Base-by-base conservation (phyloP, 2,797 vertebrate genomes). In the Anolis apletophallus region DNA sequence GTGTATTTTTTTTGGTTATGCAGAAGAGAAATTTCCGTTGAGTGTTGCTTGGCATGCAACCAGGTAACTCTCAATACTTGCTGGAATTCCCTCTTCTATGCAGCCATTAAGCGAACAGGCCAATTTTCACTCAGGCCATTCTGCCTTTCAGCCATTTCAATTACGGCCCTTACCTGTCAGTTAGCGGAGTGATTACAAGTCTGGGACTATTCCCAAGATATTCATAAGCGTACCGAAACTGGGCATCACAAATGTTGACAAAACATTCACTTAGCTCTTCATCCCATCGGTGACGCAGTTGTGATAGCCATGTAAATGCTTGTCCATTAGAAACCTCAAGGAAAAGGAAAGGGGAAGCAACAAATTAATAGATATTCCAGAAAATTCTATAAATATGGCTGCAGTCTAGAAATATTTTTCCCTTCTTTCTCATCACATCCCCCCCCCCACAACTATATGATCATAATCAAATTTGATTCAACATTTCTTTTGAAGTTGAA, bases 181-280 rank as follows among this genome's bases (percentile, higher is more conserved):
- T 98, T 3, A 98, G 97, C 34, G 97, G 97, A 52, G 98, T 98
- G 92, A 98, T 97, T 93, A 98, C 97, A 5, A 98, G 95, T 29
- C 97, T 96, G 5, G 97, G 96, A 6, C 95, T 96, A 92, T 98
- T 98, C 69, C 98, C 97, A 83, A 98, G 95, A 92, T 98, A 98
- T 92, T 98, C 97, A 1, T 98, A 98, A n/a, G 96, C 98, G 90
- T 98, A 98, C 68, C 92, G 95, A 94, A 98, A 98, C 75, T 97
- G 97, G 81, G 97, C 97, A 64, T 98, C 97, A 32, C 97, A 98
- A 83, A 98, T 98, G 91, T 97, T 96, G 52, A 96, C 93, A 7
- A 96, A 96, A 87, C 97, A 98, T 80, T 98, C 96, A 32, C 85
- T 94, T 88, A 89, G 90, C 50, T 94, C 88, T 5, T 97, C 97